A percentile compares a stretch with the other conserved stretches of the same genome.
phyloP scores from a whole-genome alignment of 2,113 vertebrate genomes.

The Oncorhynchus kisutch region DNA sequence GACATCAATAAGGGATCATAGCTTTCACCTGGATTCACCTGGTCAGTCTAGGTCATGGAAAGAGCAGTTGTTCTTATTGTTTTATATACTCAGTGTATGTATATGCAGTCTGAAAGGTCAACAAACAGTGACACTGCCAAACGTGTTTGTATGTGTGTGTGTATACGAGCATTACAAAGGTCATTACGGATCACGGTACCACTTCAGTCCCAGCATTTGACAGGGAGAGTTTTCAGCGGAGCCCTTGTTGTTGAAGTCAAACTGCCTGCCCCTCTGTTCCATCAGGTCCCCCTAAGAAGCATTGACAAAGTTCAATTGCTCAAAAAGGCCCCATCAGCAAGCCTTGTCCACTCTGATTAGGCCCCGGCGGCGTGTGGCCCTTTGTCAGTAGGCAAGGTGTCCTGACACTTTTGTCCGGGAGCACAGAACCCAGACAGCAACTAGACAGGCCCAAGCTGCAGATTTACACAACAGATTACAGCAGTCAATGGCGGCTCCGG shows the following conservation, averaged over 20 bases:
- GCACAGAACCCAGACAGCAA: constrained; percentile 71
- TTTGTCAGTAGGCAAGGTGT: constrained; percentile 75
- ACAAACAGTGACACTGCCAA: constrained; percentile 17
- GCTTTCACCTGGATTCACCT: too few relatives aligned
- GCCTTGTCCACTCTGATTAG: constrained; percentile 74
- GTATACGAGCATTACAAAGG: constrained; percentile 28
- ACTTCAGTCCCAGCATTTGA: constrained; percentile 54
- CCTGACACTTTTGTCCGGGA: constrained; percentile 72
- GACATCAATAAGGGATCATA: too few relatives aligned
- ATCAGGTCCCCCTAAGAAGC: constrained; percentile 58
- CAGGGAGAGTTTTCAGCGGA: constrained; percentile 37
- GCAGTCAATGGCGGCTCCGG: constrained; percentile 70
- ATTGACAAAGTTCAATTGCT: constrained; percentile 71
- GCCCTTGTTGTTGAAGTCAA: constrained; percentile 57
- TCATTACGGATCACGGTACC: constrained; percentile 50
- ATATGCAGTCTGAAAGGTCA: constrained; percentile 3
- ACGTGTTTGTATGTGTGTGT: constrained; percentile 17
- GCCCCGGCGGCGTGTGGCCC: constrained; percentile 28
- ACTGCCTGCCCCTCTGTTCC: constrained; percentile 61
- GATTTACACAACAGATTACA: constrained; percentile 76
- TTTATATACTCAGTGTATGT: constrained; percentile 11
- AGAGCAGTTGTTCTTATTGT: too few relatives aligned
- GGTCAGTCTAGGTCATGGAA: too few relatives aligned
- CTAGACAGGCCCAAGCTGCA: constrained; percentile 75
- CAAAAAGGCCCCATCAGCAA: constrained; percentile 78